phyloP scores from a whole-genome alignment of 2,888 invertebrate genomes.

The Tiliacea aurago region DNA sequence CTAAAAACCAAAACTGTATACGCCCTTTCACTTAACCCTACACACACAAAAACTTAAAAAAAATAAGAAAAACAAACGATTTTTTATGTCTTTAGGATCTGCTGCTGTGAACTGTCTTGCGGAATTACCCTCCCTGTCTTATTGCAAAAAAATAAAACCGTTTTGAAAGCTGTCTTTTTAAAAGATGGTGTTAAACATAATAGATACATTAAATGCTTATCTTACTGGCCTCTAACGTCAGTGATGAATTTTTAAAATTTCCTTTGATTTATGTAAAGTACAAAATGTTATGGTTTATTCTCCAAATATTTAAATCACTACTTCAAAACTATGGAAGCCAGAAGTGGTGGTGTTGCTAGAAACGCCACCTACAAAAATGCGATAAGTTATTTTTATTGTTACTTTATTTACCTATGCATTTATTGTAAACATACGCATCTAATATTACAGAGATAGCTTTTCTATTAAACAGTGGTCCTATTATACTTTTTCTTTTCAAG shows the following conservation, averaged over 20 bases:
- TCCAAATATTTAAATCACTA: conserved; percentile 73
- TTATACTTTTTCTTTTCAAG: conserved; percentile 67
- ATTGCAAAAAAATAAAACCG: conserved; percentile 58
- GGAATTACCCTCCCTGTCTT: conserved; percentile 57
- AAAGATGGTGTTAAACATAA: conserved; percentile 61
- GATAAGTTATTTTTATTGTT: conserved; percentile 67
- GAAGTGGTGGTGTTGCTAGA: conserved; percentile 80
- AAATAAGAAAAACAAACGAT: conserved; percentile 75
- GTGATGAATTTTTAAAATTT: conserved; percentile 55
- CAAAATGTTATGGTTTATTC: conserved; percentile 76
- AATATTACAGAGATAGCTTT: conserved; percentile 86
- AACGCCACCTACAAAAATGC: conserved; percentile 80
- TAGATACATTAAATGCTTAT: conserved; percentile 80
- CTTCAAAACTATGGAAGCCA: conserved; percentile 89
- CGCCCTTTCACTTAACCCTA: conserved; percentile 73
- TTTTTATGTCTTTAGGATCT: conserved; percentile 87
- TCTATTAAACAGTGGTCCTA: conserved; percentile 84
- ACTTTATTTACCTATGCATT: conserved; percentile 69
- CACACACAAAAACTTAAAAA: conserved; percentile 81
- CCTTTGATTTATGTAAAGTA: conserved; percentile 80
- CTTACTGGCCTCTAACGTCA: conserved; percentile 76
- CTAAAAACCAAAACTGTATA: conserved; percentile 62
- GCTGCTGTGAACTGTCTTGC: conserved; percentile 83
- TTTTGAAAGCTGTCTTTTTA: conserved; percentile 75
- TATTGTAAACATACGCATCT: conserved; percentile 76